phyloP scores from a whole-genome alignment of 1,140 invertebrate genomes.

The Periplaneta americana region DNA sequence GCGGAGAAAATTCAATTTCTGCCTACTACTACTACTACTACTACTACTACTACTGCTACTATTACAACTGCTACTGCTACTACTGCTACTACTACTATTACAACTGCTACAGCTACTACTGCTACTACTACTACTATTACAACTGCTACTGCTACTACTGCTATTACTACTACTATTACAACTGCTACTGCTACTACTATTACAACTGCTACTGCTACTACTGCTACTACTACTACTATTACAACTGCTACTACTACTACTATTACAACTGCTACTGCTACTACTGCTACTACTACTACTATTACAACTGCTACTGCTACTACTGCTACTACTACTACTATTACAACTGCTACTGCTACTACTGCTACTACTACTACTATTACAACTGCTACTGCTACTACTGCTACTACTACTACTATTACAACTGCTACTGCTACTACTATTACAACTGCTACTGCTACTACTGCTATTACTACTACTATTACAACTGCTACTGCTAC shows the following conservation, averaged over 20 bases:
- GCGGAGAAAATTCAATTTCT: background rate
- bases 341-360: background rate
- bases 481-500: background rate
- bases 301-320: background rate
- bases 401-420: background rate
- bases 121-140: background rate
- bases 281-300: background rate
- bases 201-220: background rate
- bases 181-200: background rate
- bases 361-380: background rate
- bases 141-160: too few relatives aligned
- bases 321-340: background rate
- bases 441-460: background rate
- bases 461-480: too few relatives aligned
- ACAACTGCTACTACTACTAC: background rate
- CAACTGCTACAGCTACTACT: background rate
- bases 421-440: background rate
- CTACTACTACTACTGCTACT: background rate
- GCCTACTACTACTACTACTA: background rate
- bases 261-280: background rate
- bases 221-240: background rate
- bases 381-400: background rate
- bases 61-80: background rate
- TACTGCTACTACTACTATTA: background rate
- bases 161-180: background rate